Evolutionary conservation across 1,140 invertebrate species (phyloP).

Genomic region (Lepidotrigona ventralis): DNA sequence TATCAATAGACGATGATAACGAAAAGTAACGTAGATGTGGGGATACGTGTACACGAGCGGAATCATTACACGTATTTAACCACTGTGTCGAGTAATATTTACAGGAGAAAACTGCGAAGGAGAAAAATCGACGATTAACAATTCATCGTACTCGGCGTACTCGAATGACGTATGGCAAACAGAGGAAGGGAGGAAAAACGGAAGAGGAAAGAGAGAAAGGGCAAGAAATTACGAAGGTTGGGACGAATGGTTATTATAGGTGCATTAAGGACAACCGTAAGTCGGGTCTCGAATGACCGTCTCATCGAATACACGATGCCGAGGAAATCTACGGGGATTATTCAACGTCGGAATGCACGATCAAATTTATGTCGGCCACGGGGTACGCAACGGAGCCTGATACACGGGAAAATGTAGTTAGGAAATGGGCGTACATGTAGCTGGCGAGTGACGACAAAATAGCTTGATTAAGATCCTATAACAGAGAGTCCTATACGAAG

Average conservation of each 20-base stretch:
- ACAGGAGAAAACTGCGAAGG: slow-evolving; percentile 25
- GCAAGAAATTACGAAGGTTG: not conserved
- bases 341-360: slow-evolving; percentile 15
- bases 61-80: slow-evolving; percentile 13
- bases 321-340: slow-evolving; percentile 19
- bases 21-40: not conserved
- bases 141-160: not conserved
- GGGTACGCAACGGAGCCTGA: not conserved
- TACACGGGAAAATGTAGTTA: slow-evolving; percentile 27
- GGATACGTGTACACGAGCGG: not conserved
- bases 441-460: slow-evolving; percentile 34
- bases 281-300: not conserved
- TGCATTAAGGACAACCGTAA: not conserved
- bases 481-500: not conserved
- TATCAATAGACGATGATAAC: slow-evolving; percentile 3
- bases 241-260: not conserved
- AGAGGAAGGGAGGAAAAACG: no score
- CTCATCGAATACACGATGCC: not conserved
- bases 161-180: not conserved
- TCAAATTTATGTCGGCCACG: slow-evolving; percentile 14
- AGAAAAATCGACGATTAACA: slow-evolving; percentile 1
- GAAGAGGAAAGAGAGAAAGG: not conserved
- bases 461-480: slow-evolving; percentile 38
- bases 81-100: slow-evolving; percentile 14
- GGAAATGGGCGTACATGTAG: slow-evolving; percentile 6